These are phyloP conservation scores for Portunus trituberculatus DNA, from an alignment of 1,140 invertebrate genomes.

Conservation along the genomic window DNA sequence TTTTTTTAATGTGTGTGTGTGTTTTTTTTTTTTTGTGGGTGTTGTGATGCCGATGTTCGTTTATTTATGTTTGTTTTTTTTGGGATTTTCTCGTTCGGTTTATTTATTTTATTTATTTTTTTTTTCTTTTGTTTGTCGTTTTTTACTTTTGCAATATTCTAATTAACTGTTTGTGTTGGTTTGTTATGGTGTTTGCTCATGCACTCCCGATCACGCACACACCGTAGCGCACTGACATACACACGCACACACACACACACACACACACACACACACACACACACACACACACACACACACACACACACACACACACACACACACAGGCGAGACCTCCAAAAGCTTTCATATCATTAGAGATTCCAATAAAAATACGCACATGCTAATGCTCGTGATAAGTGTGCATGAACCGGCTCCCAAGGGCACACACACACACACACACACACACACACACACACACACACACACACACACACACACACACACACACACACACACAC, in stretches of 20 bases:
- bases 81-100: too few species aligned
- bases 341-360: background rate
- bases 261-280: slow-evolving; percentile 30
- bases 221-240: background rate
- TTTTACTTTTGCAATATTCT: background rate
- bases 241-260: slow-evolving; percentile 54
- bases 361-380: background rate
- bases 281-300: slow-evolving; percentile 35
- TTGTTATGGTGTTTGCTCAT: background rate
- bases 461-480: slow-evolving; percentile 48
- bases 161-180: background rate
- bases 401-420: background rate
- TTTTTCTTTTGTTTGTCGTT: background rate
- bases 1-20: too few species aligned
- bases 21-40: background rate
- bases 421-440: slow-evolving; percentile 34
- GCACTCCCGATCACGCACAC: background rate
- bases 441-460: slow-evolving; percentile 46
- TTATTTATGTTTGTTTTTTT: too few species aligned
- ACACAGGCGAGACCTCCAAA: background rate
- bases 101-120: background rate
- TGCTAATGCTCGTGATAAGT: background rate
- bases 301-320: slow-evolving; percentile 48
- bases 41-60: background rate
- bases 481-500: slow-evolving; percentile 31